Evolutionary conservation across 2,113 vertebrate species (phyloP).

Genomic region (Eira barbara): DNA sequence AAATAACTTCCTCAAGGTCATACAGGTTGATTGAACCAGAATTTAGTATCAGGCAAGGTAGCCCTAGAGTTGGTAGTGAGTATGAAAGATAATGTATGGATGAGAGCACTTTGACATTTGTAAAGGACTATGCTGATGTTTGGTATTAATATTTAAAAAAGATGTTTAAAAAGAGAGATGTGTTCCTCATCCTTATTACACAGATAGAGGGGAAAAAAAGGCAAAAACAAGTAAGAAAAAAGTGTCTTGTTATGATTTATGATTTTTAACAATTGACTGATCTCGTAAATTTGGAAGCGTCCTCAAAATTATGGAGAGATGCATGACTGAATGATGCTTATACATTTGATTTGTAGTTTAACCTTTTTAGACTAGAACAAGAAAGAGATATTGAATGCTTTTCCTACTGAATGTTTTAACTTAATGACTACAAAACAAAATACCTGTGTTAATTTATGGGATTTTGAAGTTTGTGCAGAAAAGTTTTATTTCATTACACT

Average conservation of each 20-base stretch:
- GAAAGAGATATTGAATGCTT: not conserved
- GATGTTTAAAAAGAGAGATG: not conserved
- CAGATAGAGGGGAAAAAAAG: not conserved
- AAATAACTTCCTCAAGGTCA: not conserved
- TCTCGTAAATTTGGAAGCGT: not conserved
- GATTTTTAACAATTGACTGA: not conserved
- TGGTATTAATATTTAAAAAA: slow-evolving; percentile 1
- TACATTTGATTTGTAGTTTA: slow-evolving; percentile 2
- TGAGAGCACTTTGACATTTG: not conserved
- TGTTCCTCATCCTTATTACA: not conserved
- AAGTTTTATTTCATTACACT: not conserved
- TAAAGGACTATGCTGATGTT: not conserved
- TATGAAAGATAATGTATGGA: not conserved
- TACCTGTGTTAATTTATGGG: not conserved
- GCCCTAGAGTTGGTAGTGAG: not conserved
- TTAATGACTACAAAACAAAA: not conserved
- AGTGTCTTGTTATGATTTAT: not conserved
- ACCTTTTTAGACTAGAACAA: not conserved
- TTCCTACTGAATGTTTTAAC: slow-evolving; percentile 5
- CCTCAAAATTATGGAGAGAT: not conserved
- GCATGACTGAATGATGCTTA: not conserved
- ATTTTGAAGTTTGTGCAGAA: slow-evolving; percentile 15
- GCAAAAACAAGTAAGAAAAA: not conserved
- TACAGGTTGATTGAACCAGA: not conserved
- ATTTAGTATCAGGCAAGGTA: not conserved